These are phyloP conservation scores for Thereva nobilitata DNA, from an alignment of 2,888 invertebrate species.

Conservation along the genomic window DNA sequence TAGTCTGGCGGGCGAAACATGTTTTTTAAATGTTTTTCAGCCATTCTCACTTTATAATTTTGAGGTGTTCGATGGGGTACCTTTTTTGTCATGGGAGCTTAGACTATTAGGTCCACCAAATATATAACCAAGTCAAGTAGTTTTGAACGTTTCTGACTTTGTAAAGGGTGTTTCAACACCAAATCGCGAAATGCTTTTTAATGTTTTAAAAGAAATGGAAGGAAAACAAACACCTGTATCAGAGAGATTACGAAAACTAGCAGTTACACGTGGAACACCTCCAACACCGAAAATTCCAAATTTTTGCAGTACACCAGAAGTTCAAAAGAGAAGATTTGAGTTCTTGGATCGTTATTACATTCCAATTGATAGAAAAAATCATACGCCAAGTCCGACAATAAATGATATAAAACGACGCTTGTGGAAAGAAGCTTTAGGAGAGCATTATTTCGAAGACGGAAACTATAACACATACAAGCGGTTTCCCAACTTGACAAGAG, in stretches of 20 bases:
- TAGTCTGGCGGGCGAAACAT: too few relatives aligned
- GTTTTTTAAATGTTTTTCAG: too few relatives aligned
- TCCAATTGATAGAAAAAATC: slow-evolving; percentile 11
- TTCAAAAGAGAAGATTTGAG: slow-evolving; percentile 48
- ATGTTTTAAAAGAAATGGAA: slow-evolving; percentile 39
- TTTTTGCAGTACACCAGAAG: slow-evolving; percentile 55
- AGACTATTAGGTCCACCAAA: slow-evolving; percentile 10
- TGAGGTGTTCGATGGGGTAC: too few relatives aligned
- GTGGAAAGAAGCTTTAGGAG: slow-evolving; percentile 41
- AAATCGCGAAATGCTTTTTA: slow-evolving; percentile 34
- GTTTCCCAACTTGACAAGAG: slow-evolving; percentile 8
- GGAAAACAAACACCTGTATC: slow-evolving; percentile 40
- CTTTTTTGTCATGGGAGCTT: too few relatives aligned
- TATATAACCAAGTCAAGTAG: slow-evolving; percentile 9
- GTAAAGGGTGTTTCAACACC: slow-evolving; percentile 39
- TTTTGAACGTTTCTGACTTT: slow-evolving; percentile 32
- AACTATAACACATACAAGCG: slow-evolving; percentile 27
- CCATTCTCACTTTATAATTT: too few relatives aligned
- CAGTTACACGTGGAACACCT: slow-evolving; percentile 50
- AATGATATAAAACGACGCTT: slow-evolving; percentile 40
- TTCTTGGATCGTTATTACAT: slow-evolving; percentile 32
- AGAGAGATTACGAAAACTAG: slow-evolving; percentile 41
- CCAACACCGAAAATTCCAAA: slow-evolving; percentile 57
- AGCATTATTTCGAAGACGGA: slow-evolving; percentile 38
- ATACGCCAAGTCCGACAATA: slow-evolving; percentile 33